Evolutionary conservation across 2,888 invertebrate species (phyloP).

Genomic region (Aromia moschata): DNA sequence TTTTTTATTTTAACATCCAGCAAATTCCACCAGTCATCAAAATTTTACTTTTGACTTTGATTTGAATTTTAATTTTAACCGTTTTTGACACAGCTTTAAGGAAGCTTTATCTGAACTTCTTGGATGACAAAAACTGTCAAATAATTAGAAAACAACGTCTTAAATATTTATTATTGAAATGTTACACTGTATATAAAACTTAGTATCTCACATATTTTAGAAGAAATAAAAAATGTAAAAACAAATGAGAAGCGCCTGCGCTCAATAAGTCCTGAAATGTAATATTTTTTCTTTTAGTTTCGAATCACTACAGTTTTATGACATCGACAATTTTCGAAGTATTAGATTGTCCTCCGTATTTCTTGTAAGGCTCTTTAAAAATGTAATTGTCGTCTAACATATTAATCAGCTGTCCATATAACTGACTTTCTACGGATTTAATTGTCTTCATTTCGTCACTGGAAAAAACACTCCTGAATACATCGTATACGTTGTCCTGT

Average conservation of each 20-base stretch:
- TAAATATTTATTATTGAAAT: too few relatives aligned
- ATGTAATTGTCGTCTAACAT: conserved; percentile 1
- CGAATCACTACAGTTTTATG: not conserved
- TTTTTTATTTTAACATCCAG: too few relatives aligned
- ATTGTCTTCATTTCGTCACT: not conserved
- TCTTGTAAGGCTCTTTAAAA: conserved; percentile 3
- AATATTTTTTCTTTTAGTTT: not conserved
- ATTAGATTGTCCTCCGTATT: not conserved
- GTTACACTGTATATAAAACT: too few relatives aligned
- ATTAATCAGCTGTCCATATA: conserved; percentile 2
- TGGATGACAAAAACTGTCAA: too few relatives aligned
- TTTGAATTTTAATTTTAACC: too few relatives aligned
- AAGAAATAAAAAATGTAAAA: too few relatives aligned
- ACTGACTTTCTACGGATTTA: not conserved
- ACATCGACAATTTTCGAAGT: not conserved
- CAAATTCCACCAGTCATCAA: too few relatives aligned
- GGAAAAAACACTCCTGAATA: not conserved
- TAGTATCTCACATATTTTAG: too few relatives aligned
- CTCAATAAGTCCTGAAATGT: not conserved
- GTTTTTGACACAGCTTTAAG: too few relatives aligned
- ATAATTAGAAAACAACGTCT: too few relatives aligned
- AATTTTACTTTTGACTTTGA: too few relatives aligned
- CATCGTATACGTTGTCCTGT: not conserved
- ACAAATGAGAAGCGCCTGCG: not conserved
- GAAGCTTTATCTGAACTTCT: too few relatives aligned